These are phyloP conservation scores for Gymnosoma rotundatum DNA, from an alignment of 2,888 invertebrate genomes.

Conservation along the genomic window DNA sequence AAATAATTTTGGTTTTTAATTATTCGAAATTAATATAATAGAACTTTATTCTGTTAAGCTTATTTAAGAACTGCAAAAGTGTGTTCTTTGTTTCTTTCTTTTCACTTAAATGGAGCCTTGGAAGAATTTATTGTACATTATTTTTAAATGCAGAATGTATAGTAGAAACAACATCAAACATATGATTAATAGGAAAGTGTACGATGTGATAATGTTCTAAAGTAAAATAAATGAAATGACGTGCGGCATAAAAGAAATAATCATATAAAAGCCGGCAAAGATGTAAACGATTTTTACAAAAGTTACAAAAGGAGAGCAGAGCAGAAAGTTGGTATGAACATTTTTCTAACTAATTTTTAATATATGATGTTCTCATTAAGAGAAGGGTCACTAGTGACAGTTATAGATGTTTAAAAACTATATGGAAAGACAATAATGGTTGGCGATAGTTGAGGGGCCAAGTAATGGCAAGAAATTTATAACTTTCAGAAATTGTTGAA, in stretches of 20 bases:
- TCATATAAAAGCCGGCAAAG: constrained; percentile 59
- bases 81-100: too few relatives aligned
- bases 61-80: too few relatives aligned
- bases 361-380: constrained; percentile 2
- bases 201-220: constrained; percentile 49
- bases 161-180: constrained; percentile 10
- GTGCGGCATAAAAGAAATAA: constrained; percentile 42
- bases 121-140: constrained; percentile 30
- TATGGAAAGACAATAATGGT: not conserved
- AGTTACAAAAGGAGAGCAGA: not conserved
- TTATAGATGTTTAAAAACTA: constrained; percentile 23
- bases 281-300: constrained; percentile 54
- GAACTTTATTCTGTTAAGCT: too few relatives aligned
- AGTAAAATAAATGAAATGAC: constrained; percentile 40
- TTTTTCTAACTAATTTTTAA: not conserved
- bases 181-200: constrained; percentile 65
- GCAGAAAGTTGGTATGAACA: constrained; percentile 3
- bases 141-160: constrained; percentile 7
- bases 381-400: constrained; percentile 60
- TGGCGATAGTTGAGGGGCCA: not conserved
- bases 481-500: constrained; percentile 30
- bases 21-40: too few relatives aligned
- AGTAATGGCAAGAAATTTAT: constrained; percentile 43
- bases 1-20: too few relatives aligned
- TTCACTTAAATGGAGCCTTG: not conserved